These are phyloP conservation scores for Catharus minimus DNA, from an alignment of 2,113 vertebrate genomes.

Conservation along the genomic window DNA sequence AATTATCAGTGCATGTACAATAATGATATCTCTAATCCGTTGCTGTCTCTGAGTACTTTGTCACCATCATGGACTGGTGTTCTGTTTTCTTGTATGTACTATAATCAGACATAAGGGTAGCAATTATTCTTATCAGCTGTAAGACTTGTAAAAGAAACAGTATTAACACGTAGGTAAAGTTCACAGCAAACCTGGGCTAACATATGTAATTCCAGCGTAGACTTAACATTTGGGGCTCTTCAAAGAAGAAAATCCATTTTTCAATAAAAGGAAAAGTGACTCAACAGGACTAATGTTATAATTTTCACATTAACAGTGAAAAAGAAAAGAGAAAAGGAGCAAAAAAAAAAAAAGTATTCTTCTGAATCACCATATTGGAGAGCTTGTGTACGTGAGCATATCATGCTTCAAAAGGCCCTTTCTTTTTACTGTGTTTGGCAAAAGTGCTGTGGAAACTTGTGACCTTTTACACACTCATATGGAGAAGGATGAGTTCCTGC, in stretches of 20 bases:
- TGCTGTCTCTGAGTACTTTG: background rate
- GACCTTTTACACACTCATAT: constrained; percentile 50
- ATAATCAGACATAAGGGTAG: background rate
- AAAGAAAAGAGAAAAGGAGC: background rate
- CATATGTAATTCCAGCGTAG: background rate
- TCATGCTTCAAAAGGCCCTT: background rate
- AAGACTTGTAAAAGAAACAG: background rate
- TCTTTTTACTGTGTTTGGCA: constrained; percentile 44
- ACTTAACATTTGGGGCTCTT: background rate
- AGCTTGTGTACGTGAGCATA: background rate
- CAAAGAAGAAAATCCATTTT: background rate
- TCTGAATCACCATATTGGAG: background rate
- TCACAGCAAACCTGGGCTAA: background rate
- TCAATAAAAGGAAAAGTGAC: background rate
- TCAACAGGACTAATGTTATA: background rate
- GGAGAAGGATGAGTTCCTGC: constrained; percentile 41
- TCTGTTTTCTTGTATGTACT: background rate
- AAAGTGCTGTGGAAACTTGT: constrained; percentile 25
- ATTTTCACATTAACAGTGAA: background rate
- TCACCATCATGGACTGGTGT: background rate
- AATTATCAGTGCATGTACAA: background rate
- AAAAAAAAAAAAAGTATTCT: background rate
- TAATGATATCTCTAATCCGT: background rate
- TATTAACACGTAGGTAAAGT: background rate
- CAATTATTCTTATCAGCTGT: background rate